Evolutionary conservation across 2,113 vertebrate species (phyloP).

Genomic region (Falco punctatus): DNA sequence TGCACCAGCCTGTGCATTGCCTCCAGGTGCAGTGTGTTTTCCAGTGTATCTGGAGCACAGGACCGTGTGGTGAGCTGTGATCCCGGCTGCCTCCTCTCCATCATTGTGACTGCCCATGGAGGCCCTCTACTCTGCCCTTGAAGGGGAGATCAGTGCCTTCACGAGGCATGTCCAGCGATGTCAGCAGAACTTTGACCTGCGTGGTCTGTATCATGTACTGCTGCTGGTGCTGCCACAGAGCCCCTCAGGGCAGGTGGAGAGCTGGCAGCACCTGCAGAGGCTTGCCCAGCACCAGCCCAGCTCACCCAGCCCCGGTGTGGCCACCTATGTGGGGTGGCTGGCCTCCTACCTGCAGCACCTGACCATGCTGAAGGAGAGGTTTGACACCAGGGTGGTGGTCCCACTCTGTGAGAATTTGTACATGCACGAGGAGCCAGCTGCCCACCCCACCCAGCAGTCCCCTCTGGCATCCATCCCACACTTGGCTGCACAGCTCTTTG

Average conservation of each 20-base stretch:
- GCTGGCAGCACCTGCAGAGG: constrained; percentile 35
- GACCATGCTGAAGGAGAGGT: constrained; percentile 35
- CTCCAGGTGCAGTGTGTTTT: background rate
- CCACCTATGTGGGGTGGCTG: constrained; percentile 39
- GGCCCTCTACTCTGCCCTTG: background rate
- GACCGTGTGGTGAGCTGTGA: background rate
- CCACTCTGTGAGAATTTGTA: constrained; percentile 63
- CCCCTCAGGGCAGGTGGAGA: background rate
- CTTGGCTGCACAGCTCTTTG: constrained; percentile 46
- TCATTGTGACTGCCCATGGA: background rate
- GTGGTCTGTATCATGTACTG: constrained; percentile 1
- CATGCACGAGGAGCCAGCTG: background rate
- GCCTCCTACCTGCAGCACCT: constrained; percentile 56
- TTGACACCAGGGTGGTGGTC: constrained; percentile 32
- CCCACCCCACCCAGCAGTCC: fast-evolving
- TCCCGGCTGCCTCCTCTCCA: fast-evolving
- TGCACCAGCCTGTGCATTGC: background rate
- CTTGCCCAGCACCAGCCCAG: background rate
- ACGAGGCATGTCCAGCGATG: background rate
- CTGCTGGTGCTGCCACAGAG: background rate
- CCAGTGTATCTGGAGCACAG: background rate
- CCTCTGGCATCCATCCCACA: background rate
- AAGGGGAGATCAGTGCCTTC: constrained; percentile 41
- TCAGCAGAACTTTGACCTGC: constrained; percentile 19
- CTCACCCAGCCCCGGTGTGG: fast-evolving